Conservation (phyloP, 2,888 invertebrate species). For the Onthophagus sagittarius region DNA sequence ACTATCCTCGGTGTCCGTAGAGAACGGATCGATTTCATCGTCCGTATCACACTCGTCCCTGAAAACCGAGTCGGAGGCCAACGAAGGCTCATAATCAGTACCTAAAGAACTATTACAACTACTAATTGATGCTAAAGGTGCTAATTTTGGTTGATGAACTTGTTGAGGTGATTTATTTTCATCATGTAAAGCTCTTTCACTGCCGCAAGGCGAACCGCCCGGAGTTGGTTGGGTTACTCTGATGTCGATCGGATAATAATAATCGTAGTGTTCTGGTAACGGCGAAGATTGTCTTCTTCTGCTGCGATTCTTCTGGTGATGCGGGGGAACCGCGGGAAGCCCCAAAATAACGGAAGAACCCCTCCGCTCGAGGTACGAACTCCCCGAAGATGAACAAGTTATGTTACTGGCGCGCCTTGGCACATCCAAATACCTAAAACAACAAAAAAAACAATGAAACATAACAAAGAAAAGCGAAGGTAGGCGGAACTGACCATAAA, state of each 20-base stretch:
- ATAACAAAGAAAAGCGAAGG: neutral
- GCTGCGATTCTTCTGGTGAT: conserved; percentile 41
- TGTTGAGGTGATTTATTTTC: conserved; percentile 29
- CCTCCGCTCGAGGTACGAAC: conserved; percentile 77
- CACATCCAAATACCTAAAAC: conserved; percentile 42
- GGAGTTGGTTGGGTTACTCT: conserved; percentile 75
- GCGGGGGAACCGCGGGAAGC: conserved; percentile 58
- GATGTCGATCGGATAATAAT: conserved; percentile 48
- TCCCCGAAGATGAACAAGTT: conserved; percentile 81
- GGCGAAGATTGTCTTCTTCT: conserved; percentile 46
- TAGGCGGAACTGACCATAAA: neutral
- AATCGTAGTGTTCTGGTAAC: conserved; percentile 44
- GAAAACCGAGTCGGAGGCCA: conserved; percentile 77
- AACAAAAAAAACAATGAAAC: conserved; percentile 11
- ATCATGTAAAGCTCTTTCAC: conserved; percentile 58
- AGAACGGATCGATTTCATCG: conserved; percentile 79
- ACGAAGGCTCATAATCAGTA: conserved; percentile 61
- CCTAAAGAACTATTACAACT: conserved; percentile 69
- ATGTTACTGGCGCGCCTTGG: conserved; percentile 72
- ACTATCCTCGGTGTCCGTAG: conserved; percentile 74
- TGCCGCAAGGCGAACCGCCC: conserved; percentile 77
- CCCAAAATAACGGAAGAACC: conserved; percentile 77
- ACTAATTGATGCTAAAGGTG: conserved; percentile 76
- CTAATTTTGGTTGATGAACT: conserved; percentile 52
- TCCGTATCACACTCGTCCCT: conserved; percentile 68